Percentiles rank a stretch among this genome's conserved stretches.
These are phyloP conservation scores for Polyploca ridens DNA, from an alignment of 2,888 invertebrate genomes.

Conservation along the genomic window DNA sequence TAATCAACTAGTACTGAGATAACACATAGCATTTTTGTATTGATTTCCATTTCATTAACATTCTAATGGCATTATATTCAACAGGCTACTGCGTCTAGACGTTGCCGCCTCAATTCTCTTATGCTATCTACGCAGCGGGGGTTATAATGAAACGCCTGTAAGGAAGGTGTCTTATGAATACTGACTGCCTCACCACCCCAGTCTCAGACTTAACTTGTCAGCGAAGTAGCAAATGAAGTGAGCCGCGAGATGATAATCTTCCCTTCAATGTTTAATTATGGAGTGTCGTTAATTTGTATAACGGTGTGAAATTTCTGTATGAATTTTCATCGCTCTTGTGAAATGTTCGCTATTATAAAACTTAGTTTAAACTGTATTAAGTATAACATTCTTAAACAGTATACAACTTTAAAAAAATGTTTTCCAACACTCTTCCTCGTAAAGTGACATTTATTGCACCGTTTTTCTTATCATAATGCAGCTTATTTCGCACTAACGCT, in stretches of 20 bases:
- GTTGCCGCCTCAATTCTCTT: constrained; percentile 44
- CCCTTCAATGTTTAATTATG: constrained; percentile 64
- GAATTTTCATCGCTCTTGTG: background rate
- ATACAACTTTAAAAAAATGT: no score
- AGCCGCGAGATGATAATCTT: constrained; percentile 56
- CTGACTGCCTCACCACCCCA: constrained; percentile 65
- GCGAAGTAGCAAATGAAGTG: constrained; percentile 69
- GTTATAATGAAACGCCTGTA: constrained; percentile 63
- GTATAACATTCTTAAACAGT: no score
- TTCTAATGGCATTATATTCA: constrained; percentile 36
- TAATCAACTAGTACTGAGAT: background rate
- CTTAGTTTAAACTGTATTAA: no score
- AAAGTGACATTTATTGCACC: no score
- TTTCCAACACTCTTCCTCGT: no score
- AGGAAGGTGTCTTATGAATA: constrained; percentile 78
- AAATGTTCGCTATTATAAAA: background rate
- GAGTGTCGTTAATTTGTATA: constrained; percentile 30
- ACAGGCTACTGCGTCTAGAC: constrained; percentile 43
- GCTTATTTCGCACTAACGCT: no score
- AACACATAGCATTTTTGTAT: constrained; percentile 19
- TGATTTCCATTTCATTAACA: constrained; percentile 39
- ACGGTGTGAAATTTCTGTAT: constrained; percentile 13
- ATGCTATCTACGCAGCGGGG: constrained; percentile 46
- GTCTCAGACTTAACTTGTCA: constrained; percentile 76
- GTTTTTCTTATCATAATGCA: no score